These are phyloP conservation scores for Doryteuthis pealeii DNA, from an alignment of 1,140 invertebrate genomes.

Conservation along the genomic window DNA sequence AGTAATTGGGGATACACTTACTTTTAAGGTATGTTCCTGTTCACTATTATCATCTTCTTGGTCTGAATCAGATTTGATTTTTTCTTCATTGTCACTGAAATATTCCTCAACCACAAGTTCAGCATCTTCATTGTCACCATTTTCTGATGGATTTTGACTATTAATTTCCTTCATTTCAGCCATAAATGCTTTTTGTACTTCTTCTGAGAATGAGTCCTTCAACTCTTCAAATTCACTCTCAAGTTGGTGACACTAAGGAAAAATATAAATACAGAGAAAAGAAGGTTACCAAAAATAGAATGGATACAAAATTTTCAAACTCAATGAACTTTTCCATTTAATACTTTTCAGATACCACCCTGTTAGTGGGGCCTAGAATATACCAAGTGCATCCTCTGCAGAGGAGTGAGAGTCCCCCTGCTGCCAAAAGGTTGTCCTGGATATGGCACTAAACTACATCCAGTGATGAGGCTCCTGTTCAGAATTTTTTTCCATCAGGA, in stretches of 20 bases:
- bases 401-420: too few species aligned
- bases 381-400: too few species aligned
- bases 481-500: too few species aligned
- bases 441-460: too few species aligned
- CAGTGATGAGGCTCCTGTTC: too few species aligned
- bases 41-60: constrained; percentile 57
- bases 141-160: constrained; percentile 38
- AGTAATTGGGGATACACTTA: too few species aligned
- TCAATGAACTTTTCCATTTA: too few species aligned
- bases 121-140: constrained; percentile 54
- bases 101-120: constrained; percentile 61
- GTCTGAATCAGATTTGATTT: constrained; percentile 30
- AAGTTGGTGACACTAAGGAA: constrained; percentile 37
- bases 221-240: constrained; percentile 56
- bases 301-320: neutral
- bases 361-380: too few species aligned
- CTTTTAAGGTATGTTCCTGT: constrained; percentile 59
- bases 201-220: constrained; percentile 47
- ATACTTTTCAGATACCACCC: too few species aligned
- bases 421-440: too few species aligned
- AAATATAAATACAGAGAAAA: constrained; percentile 5
- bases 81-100: constrained; percentile 62
- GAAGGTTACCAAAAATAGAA: neutral
- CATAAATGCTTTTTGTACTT: constrained; percentile 50
- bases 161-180: constrained; percentile 37